Percentiles rank a stretch among this genome's conserved stretches.
phyloP scores from a whole-genome alignment of 2,888 invertebrate species.

The Villa cingulata region DNA sequence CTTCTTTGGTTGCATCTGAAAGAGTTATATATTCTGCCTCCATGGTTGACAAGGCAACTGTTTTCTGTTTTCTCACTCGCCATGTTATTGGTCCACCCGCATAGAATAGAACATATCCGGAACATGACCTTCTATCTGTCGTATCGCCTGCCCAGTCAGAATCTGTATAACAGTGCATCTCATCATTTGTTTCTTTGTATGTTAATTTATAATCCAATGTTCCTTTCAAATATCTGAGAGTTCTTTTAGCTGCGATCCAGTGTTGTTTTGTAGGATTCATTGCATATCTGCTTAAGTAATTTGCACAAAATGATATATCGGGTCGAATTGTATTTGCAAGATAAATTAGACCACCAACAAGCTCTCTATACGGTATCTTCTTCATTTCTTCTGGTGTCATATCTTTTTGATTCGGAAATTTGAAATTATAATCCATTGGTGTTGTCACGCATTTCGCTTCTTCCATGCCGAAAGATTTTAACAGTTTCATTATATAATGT shows the following conservation, averaged over 20 bases:
- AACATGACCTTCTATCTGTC: slow-evolving; percentile 5
- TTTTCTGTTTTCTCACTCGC: no score
- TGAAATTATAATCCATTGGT: no score
- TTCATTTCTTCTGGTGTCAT: no score
- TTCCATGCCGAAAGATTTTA: no score
- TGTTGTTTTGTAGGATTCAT: slow-evolving; percentile 12
- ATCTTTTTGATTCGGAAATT: no score
- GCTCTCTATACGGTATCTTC: slow-evolving; percentile 9
- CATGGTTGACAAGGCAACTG: no score
- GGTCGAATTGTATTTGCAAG: slow-evolving; percentile 12
- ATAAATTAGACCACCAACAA: slow-evolving; percentile 12
- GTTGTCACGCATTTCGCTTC: no score
- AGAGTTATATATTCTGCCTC: no score
- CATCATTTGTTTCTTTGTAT: background rate
- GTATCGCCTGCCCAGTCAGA: slow-evolving; percentile 13
- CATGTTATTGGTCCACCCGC: no score
- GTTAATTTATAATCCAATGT: background rate
- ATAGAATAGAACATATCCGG: no score
- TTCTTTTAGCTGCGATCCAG: slow-evolving; percentile 15
- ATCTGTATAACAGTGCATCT: slow-evolving; percentile 9
- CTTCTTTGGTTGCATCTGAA: no score
- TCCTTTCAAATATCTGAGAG: slow-evolving; percentile 9
- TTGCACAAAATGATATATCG: slow-evolving; percentile 15
- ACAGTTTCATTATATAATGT: no score
- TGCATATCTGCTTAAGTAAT: slow-evolving; percentile 14